These are phyloP conservation scores for Synanceia verrucosa DNA, from an alignment of 2,797 vertebrate genomes.

Conservation along the genomic window DNA sequence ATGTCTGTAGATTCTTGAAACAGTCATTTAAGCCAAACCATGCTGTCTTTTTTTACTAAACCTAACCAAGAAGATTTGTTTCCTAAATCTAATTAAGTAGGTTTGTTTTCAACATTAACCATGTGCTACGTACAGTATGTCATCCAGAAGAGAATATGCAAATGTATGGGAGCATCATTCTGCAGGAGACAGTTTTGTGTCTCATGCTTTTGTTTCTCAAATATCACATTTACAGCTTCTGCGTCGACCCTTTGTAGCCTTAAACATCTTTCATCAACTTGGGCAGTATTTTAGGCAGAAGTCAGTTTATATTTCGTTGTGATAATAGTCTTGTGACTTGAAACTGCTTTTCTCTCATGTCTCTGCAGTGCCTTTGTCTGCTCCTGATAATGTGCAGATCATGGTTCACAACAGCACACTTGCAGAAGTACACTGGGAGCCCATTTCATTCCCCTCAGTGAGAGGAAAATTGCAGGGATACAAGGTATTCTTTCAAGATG, in stretches of 20 bases:
- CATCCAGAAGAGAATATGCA: background rate
- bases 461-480: conserved; percentile 92
- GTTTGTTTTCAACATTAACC: background rate
- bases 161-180: background rate
- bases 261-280: background rate
- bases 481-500: conserved; percentile 78
- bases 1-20: accelerated
- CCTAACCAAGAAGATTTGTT: background rate
- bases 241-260: background rate
- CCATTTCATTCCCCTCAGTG: conserved; percentile 84
- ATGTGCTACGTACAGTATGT: background rate
- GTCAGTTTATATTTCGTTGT: background rate
- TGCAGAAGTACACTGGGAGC: conserved; percentile 92
- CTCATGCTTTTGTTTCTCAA: background rate
- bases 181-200: background rate
- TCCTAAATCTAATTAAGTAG: background rate
- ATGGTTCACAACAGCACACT: conserved; percentile 89
- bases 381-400: conserved; percentile 86
- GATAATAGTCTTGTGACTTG: background rate
- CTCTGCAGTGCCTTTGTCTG: conserved; percentile 87
- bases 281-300: background rate
- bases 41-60: background rate
- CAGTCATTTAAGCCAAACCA: background rate
- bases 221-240: background rate
- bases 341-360: background rate